Conservation (phyloP, 1,140 invertebrate genomes). For the Drosophila sulfurigaster region DNA sequence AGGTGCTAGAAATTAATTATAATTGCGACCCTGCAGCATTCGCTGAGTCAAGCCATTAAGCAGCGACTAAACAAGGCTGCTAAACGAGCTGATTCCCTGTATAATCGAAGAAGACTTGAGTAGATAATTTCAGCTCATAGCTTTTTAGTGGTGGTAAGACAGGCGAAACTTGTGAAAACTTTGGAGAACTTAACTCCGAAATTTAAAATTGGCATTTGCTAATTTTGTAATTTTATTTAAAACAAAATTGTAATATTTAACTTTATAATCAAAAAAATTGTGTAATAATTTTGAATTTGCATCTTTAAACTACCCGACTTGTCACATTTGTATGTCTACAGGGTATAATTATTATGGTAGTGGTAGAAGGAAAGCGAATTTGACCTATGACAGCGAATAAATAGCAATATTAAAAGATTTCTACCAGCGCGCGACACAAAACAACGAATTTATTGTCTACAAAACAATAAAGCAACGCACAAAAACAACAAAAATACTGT, state of each 20-base stretch:
- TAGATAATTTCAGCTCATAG: no score
- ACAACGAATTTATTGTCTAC: conserved; percentile 13
- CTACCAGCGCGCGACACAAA: conserved; percentile 21
- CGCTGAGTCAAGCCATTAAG: conserved; percentile 5
- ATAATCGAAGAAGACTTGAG: background rate
- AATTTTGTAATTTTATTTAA: no score
- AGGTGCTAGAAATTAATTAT: background rate
- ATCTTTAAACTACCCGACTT: background rate
- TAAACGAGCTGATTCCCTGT: background rate
- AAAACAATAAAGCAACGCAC: conserved; percentile 11
- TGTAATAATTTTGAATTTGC: no score
- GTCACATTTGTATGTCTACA: background rate
- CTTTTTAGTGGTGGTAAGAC: no score
- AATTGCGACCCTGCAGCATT: conserved; percentile 7
- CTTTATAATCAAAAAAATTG: no score
- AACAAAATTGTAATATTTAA: no score
- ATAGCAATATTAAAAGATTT: conserved; percentile 43
- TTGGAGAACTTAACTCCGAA: no score
- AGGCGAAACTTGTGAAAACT: no score
- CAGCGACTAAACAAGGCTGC: background rate
- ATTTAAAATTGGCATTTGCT: no score
- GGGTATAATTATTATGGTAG: conserved; percentile 3
- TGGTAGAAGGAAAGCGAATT: conserved; percentile 61
- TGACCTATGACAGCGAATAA: conserved; percentile 60
- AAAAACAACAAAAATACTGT: background rate